Conservation (phyloP, 2,113 vertebrate species). For the Leuciscus idus region DNA sequence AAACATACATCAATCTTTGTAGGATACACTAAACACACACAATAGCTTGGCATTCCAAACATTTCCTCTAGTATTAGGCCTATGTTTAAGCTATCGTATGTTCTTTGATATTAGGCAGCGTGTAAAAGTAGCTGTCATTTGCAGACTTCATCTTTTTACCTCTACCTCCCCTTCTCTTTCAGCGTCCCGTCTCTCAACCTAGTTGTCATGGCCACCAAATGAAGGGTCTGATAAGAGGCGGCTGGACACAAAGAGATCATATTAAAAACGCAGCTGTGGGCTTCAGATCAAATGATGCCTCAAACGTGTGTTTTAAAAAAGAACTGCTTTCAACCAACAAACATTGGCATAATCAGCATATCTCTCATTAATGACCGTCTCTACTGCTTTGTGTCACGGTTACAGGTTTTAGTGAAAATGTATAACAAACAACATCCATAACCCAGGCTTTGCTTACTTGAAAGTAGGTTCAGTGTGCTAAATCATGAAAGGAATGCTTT, state of each 20-base stretch:
- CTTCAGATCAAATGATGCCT: constrained; percentile 67
- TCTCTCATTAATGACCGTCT: constrained; percentile 5
- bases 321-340: constrained; percentile 57
- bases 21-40: not conserved
- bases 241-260: constrained; percentile 65
- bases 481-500: not conserved
- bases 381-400: not conserved
- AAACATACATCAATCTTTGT: not conserved
- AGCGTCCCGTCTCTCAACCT: constrained; percentile 53
- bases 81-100: not conserved
- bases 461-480: constrained; percentile 4
- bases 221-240: constrained; percentile 74
- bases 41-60: constrained; percentile 8
- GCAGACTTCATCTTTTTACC: constrained; percentile 20
- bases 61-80: not conserved
- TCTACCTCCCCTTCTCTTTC: constrained; percentile 38
- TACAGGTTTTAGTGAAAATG: constrained; percentile 12
- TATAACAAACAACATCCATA: not conserved
- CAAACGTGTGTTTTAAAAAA: constrained; percentile 41
- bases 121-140: constrained; percentile 43
- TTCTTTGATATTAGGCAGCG: not conserved
- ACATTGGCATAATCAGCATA: constrained; percentile 59
- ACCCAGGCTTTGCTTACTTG: not conserved
- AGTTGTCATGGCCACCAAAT: constrained; percentile 72
- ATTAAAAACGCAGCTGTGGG: constrained; percentile 62